Conservation (phyloP, 2,888 invertebrate genomes). For the Xestia xanthographa region DNA sequence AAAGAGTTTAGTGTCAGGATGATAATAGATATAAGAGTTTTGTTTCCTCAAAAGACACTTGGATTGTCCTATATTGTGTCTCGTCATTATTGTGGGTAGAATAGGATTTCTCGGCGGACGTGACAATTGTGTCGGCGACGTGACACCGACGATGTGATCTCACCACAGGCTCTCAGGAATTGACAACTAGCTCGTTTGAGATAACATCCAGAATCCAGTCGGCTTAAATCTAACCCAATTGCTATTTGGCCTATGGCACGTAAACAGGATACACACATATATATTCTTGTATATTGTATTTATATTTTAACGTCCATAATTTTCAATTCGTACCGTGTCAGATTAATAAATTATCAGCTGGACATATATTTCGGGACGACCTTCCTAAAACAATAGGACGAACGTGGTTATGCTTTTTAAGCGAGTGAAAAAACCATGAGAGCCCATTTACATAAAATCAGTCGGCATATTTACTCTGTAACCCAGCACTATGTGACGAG, state of each 20-base stretch:
- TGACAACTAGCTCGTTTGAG: slow-evolving; percentile 69
- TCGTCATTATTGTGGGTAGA: slow-evolving; percentile 73
- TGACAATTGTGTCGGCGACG: slow-evolving; percentile 83
- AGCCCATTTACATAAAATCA: slow-evolving; percentile 34
- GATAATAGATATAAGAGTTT: slow-evolving; percentile 48
- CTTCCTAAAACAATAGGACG: slow-evolving; percentile 41
- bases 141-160: slow-evolving; percentile 79
- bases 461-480: slow-evolving; percentile 24
- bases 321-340: slow-evolving; percentile 35
- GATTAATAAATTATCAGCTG: slow-evolving; percentile 38
- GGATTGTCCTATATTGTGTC: slow-evolving; percentile 61
- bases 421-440: slow-evolving; percentile 34
- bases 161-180: slow-evolving; percentile 72
- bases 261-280: slow-evolving; percentile 21
- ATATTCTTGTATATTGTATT: slow-evolving; percentile 18
- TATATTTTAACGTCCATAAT: slow-evolving; percentile 15
- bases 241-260: slow-evolving; percentile 14
- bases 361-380: slow-evolving; percentile 21
- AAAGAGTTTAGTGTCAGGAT: slow-evolving; percentile 20
- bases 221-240: slow-evolving; percentile 62
- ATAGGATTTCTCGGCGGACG: slow-evolving; percentile 78
- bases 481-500: slow-evolving; percentile 19
- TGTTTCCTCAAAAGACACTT: slow-evolving; percentile 60
- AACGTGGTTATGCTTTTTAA: slow-evolving; percentile 32
- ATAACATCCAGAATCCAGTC: slow-evolving; percentile 51